A percentile compares a stretch with the other conserved stretches of the same genome.
Conservation (phyloP, 1,140 invertebrate species). For the Cyrtorhinus lividipennis region DNA sequence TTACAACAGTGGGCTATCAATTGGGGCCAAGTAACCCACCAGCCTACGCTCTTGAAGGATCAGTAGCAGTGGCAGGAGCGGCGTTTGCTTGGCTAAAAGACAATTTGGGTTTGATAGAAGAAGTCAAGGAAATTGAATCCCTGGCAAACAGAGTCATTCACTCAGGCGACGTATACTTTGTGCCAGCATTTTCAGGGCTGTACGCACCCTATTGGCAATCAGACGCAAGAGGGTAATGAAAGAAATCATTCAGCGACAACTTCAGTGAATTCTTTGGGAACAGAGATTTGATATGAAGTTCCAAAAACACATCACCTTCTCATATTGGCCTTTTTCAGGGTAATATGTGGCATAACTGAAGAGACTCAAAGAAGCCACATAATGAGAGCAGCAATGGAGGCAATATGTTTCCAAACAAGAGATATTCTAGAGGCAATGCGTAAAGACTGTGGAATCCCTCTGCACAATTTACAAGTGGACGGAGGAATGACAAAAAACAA, state of each 20-base stretch:
- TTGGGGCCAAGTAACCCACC: constrained; percentile 61
- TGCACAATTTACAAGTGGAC: constrained; percentile 60
- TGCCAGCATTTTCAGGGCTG: constrained; percentile 84
- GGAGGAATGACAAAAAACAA: constrained; percentile 75
- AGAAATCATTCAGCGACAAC: not conserved
- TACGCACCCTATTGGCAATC: constrained; percentile 91
- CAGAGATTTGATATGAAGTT: not conserved
- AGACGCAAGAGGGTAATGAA: constrained; percentile 79
- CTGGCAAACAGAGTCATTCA: constrained; percentile 45
- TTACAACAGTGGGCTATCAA: constrained; percentile 89
- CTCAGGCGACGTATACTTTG: constrained; percentile 75
- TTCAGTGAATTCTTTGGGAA: not conserved
- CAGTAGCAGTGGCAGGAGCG: constrained; percentile 80
- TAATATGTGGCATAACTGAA: constrained; percentile 71
- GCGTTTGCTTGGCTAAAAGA: constrained; percentile 51
- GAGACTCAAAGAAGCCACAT: constrained; percentile 61
- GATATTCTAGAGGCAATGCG: constrained; percentile 63
- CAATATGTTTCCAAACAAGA: constrained; percentile 74
- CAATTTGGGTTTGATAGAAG: constrained; percentile 42
- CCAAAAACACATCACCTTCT: not conserved
- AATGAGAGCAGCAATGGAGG: constrained; percentile 70
- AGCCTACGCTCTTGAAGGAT: constrained; percentile 80
- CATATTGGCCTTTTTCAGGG: no score
- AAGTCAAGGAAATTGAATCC: constrained; percentile 40
- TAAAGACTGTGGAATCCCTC: constrained; percentile 48